Evolutionary conservation across 2,888 invertebrate genomes (phyloP).

Genomic region (Nebria brevicollis): DNA sequence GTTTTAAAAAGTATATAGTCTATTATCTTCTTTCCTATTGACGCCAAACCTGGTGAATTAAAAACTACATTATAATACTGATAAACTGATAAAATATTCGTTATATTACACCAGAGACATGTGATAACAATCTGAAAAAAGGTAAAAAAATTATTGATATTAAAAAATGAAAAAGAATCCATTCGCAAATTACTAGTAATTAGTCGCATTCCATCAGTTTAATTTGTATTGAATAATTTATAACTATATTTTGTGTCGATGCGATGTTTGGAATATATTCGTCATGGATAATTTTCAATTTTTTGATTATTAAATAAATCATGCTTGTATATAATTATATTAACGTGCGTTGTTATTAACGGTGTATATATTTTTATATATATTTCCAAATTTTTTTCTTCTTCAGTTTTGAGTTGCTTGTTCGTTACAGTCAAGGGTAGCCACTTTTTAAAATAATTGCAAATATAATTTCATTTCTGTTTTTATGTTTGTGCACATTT

Average conservation of each 20-base stretch:
- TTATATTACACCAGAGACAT: background rate
- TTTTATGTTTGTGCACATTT: background rate
- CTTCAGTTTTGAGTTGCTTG: background rate
- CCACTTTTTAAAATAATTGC: conserved; percentile 21
- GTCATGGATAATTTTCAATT: conserved; percentile 34
- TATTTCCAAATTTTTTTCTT: background rate
- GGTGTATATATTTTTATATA: background rate
- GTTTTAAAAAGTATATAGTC: no score
- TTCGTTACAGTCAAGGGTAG: conserved; percentile 24
- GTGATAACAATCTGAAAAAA: background rate
- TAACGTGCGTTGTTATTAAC: conserved; percentile 14
- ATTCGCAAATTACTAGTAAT: background rate
- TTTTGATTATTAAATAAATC: conserved; percentile 28
- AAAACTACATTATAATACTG: no score
- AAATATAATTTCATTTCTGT: conserved; percentile 5
- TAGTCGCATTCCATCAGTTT: background rate
- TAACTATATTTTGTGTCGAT: conserved; percentile 22
- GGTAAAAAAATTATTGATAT: background rate
- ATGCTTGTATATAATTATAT: conserved; percentile 22
- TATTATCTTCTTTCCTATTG: no score
- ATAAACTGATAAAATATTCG: no score
- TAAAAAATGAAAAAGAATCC: background rate
- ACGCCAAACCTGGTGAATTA: no score
- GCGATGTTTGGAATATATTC: conserved; percentile 2
- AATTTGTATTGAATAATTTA: conserved; percentile 28